Percentiles rank a stretch among this genome's conserved stretches.
Evolutionary conservation across 2,888 invertebrate genomes (phyloP).

Genomic region (Pandemis cinnamomeana): DNA sequence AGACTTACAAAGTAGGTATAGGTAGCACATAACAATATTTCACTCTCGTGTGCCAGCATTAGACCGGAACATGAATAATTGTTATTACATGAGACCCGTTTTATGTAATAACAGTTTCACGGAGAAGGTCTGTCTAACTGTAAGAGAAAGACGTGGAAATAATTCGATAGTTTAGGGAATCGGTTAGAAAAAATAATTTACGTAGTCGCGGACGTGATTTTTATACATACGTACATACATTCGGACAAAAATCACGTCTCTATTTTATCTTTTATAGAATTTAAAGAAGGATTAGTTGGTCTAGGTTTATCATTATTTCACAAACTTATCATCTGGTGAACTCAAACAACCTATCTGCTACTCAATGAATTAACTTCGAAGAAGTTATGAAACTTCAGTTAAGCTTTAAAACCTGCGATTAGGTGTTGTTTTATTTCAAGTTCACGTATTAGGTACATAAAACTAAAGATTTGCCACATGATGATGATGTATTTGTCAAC

Average conservation of each 20-base stretch:
- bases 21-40: constrained; percentile 24
- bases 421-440: too few species aligned
- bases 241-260: too few species aligned
- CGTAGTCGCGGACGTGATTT: background rate
- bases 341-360: too few species aligned
- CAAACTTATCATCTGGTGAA: too few species aligned
- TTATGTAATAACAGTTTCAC: constrained; percentile 13
- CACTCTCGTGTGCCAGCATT: constrained; percentile 20
- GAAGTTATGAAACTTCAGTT: too few species aligned
- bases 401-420: too few species aligned
- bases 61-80: constrained; percentile 28
- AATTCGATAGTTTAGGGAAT: background rate
- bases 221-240: too few species aligned
- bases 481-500: too few species aligned
- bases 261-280: background rate
- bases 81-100: constrained; percentile 26
- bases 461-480: too few species aligned
- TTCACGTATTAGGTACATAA: too few species aligned
- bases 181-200: background rate
- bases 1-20: constrained; percentile 8
- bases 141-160: background rate
- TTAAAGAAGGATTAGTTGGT: background rate
- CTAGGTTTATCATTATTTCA: too few species aligned
- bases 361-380: too few species aligned
- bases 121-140: background rate